These are phyloP conservation scores for Crotophaga sulcirostris DNA, from an alignment of 2,113 vertebrate genomes.

Conservation along the genomic window DNA sequence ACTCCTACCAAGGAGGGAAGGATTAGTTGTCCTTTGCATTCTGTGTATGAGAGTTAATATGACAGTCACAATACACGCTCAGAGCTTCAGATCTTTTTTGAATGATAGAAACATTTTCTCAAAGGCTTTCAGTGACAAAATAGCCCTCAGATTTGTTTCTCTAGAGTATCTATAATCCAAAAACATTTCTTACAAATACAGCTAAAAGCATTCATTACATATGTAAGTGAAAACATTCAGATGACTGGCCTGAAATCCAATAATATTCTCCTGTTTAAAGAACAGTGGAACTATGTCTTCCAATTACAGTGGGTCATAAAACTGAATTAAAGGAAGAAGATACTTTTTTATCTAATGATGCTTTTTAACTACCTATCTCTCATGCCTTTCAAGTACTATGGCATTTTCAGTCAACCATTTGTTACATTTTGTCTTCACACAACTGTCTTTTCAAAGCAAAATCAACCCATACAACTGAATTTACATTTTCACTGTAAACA, in stretches of 20 bases:
- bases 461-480: not conserved
- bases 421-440: not conserved
- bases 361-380: not conserved
- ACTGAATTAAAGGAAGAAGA: not conserved
- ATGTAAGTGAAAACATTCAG: slow-evolving; percentile 26
- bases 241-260: not conserved
- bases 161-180: slow-evolving; percentile 6
- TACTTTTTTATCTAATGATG: not conserved
- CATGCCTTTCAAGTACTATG: not conserved
- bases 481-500: not conserved
- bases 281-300: not conserved
- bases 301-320: not conserved
- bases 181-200: slow-evolving; percentile 33
- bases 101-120: slow-evolving; percentile 30
- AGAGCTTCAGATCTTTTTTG: slow-evolving; percentile 20
- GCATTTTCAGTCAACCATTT: not conserved
- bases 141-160: slow-evolving; percentile 39
- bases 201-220: not conserved
- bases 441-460: not conserved
- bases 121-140: slow-evolving; percentile 37
- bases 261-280: not conserved
- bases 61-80: not conserved
- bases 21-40: slow-evolving; percentile 35
- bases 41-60: not conserved
- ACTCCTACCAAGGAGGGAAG: not conserved